These are phyloP conservation scores for Lophotriccus pileatus DNA, from an alignment of 2,797 vertebrate species.

Conservation along the genomic window DNA sequence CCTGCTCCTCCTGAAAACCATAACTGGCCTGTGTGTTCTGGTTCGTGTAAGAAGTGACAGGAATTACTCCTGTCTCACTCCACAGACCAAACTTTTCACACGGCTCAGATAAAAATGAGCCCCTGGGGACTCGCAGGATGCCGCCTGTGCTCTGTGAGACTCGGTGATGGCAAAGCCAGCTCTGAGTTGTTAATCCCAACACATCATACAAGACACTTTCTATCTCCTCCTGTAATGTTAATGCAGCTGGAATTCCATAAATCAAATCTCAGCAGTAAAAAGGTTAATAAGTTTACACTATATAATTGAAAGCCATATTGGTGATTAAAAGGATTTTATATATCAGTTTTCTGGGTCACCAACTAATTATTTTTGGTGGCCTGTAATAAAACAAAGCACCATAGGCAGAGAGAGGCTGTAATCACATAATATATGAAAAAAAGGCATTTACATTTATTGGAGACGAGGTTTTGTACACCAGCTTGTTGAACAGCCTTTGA, in stretches of 20 bases:
- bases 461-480: neutral
- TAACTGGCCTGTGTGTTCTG: neutral
- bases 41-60: neutral
- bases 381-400: slow-evolving; percentile 70
- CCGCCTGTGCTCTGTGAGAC: slow-evolving; percentile 3
- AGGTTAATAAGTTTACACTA: slow-evolving; percentile 81
- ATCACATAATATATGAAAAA: slow-evolving; percentile 58
- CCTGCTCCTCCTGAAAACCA: neutral
- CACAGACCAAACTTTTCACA: slow-evolving; percentile 19
- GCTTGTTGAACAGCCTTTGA: slow-evolving; percentile 17
- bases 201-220: slow-evolving; percentile 53
- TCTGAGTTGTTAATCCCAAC: slow-evolving; percentile 58
- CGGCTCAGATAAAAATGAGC: neutral
- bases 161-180: neutral
- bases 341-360: slow-evolving; percentile 80
- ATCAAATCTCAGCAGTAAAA: slow-evolving; percentile 79
- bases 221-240: slow-evolving; percentile 63
- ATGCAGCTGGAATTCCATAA: slow-evolving; percentile 75
- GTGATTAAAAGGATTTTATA: slow-evolving; percentile 81
- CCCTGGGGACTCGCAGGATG: slow-evolving; percentile 5
- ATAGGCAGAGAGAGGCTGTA: slow-evolving; percentile 55
- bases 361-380: slow-evolving; percentile 79
- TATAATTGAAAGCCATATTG: slow-evolving; percentile 81
- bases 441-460: slow-evolving; percentile 18
- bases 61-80: neutral